phyloP scores from a whole-genome alignment of 2,797 vertebrate genomes.

The Tragelaphus oryx region DNA sequence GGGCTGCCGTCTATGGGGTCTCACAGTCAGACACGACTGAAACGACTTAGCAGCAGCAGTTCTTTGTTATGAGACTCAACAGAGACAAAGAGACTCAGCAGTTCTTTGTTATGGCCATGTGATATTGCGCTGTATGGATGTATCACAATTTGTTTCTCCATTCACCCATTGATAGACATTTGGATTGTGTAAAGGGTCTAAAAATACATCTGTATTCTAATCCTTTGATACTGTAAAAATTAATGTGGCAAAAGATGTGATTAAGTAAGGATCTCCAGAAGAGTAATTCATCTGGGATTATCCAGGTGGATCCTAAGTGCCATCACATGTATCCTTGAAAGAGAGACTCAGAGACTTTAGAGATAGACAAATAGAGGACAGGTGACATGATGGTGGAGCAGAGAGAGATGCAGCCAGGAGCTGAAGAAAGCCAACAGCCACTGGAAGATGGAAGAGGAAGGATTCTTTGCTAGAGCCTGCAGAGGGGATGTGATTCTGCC shows the following conservation, averaged over 20 bases:
- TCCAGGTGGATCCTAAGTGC: neutral
- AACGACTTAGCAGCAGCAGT: too few relatives aligned
- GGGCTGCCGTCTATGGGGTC: too few relatives aligned
- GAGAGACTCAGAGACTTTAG: neutral
- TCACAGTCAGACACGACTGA: too few relatives aligned
- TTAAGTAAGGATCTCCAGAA: neutral
- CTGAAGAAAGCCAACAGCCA: neutral
- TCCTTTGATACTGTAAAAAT: neutral
- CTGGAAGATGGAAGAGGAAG: neutral
- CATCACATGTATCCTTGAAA: neutral
- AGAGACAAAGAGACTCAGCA: too few relatives aligned
- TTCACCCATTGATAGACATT: neutral
- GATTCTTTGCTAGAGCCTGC: neutral
- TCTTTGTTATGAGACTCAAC: too few relatives aligned
- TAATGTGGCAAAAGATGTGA: neutral
- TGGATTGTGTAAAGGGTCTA: neutral
- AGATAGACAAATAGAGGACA: neutral
- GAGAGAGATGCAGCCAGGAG: neutral
- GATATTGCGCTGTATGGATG: neutral
- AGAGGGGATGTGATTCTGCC: too few relatives aligned
- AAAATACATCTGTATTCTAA: neutral
- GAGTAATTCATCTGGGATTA: neutral
- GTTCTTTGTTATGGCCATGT: neutral
- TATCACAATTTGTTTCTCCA: neutral
- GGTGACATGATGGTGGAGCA: neutral